Evolutionary conservation across 1,140 invertebrate genomes (phyloP).

Genomic region (Lamellibrachia luymesi): DNA sequence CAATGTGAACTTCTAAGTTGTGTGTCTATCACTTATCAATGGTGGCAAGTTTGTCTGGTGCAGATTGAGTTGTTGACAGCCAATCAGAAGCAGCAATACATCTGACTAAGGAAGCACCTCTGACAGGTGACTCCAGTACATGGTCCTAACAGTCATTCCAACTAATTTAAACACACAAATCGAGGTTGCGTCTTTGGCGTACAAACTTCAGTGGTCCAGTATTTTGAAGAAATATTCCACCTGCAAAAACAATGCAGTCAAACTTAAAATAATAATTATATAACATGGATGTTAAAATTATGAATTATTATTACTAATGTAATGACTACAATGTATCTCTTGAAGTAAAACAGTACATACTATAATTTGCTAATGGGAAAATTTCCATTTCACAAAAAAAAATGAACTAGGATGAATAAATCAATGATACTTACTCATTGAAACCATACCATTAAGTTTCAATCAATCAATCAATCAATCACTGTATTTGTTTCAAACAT

Average conservation of each 20-base stretch:
- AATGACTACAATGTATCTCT: not conserved
- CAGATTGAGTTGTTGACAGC: not conserved
- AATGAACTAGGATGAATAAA: not conserved
- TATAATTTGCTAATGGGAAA: not conserved
- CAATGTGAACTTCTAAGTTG: not conserved
- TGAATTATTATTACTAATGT: not conserved
- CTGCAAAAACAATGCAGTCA: slow-evolving; percentile 36
- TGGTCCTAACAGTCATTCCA: not conserved
- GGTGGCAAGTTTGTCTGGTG: not conserved
- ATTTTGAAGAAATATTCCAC: slow-evolving; percentile 56
- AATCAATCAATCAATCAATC: too few relatives aligned
- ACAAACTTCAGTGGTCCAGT: slow-evolving; percentile 33
- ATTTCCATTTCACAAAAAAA: not conserved
- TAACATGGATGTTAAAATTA: not conserved
- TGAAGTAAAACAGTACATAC: not conserved
- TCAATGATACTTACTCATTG: not conserved
- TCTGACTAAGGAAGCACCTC: not conserved
- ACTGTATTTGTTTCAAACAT: too few relatives aligned
- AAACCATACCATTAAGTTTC: not conserved
- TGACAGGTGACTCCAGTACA: not conserved
- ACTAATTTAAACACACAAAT: not conserved
- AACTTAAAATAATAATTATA: slow-evolving; percentile 6
- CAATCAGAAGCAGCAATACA: not conserved
- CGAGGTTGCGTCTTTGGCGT: not conserved
- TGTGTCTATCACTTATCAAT: not conserved